Evolutionary conservation across 2,113 vertebrate genomes (phyloP).

Genomic region (Herpailurus yagouaroundi): DNA sequence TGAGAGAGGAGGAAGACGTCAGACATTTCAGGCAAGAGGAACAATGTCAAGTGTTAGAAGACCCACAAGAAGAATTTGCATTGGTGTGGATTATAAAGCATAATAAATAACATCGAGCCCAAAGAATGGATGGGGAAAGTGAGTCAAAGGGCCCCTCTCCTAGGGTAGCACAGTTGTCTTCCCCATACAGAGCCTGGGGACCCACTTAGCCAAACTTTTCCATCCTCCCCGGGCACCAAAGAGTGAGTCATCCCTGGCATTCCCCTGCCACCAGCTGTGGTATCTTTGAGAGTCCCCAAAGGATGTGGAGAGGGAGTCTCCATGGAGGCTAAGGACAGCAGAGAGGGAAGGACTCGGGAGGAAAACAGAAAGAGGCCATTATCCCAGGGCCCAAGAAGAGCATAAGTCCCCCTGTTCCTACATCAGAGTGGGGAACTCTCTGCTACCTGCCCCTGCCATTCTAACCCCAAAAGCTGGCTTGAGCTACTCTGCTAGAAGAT

Average conservation of each 20-base stretch:
- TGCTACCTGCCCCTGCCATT: background rate
- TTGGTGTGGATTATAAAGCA: background rate
- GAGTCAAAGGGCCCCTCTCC: background rate
- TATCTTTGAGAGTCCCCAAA: background rate
- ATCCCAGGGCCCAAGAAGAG: background rate
- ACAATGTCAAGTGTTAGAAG: background rate
- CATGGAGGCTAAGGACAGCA: background rate
- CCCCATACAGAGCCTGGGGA: conserved; percentile 22
- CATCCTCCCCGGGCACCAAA: background rate
- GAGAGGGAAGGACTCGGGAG: background rate
- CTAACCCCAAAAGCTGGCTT: background rate
- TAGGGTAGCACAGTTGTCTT: background rate
- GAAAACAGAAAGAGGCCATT: conserved; percentile 2
- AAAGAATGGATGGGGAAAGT: background rate
- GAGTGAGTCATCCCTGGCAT: conserved; percentile 23
- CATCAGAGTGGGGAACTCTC: background rate
- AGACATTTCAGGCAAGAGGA: background rate
- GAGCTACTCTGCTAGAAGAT: background rate
- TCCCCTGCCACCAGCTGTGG: conserved; percentile 48
- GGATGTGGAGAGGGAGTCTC: conserved; percentile 27
- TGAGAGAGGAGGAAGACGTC: background rate
- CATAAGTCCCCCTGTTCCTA: background rate
- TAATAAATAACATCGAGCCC: background rate
- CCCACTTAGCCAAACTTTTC: conserved; percentile 47
- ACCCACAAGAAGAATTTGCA: background rate